Percentiles rank a stretch among this genome's conserved stretches.
Conservation (phyloP, 2,113 vertebrate genomes). For the Pleuronectes platessa region DNA sequence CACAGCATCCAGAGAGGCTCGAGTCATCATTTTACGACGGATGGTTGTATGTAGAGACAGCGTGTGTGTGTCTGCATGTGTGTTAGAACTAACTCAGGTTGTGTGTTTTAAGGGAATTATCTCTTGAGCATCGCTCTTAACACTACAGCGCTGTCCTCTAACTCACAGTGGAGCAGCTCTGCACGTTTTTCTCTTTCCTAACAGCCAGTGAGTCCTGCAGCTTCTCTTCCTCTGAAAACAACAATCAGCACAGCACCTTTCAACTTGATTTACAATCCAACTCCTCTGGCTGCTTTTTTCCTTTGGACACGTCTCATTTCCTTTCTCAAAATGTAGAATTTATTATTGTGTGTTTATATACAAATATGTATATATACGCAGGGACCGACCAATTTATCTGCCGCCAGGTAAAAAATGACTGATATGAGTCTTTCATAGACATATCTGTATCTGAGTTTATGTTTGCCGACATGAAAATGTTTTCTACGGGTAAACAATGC, state of each 20-base stretch:
- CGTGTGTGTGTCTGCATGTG: slow-evolving; percentile 48
- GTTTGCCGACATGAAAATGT: too few species aligned
- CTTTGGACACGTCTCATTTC: not conserved
- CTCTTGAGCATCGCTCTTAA: slow-evolving; percentile 54
- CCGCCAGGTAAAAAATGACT: too few species aligned
- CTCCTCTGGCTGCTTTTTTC: slow-evolving; percentile 59
- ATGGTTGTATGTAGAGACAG: slow-evolving; percentile 96
- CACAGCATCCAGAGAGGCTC: slow-evolving; percentile 90
- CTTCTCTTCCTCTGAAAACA: slow-evolving; percentile 64
- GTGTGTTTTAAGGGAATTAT: slow-evolving; percentile 28
- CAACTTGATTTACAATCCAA: slow-evolving; percentile 36
- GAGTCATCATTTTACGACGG: slow-evolving; percentile 95
- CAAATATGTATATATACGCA: too few species aligned
- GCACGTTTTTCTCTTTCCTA: slow-evolving; percentile 40
- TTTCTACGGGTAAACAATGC: not conserved
- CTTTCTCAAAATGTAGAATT: not conserved
- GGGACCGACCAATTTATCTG: too few species aligned
- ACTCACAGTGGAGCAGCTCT: slow-evolving; percentile 73
- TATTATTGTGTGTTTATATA: slow-evolving; percentile 11
- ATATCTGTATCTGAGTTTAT: too few species aligned
- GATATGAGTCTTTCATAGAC: too few species aligned
- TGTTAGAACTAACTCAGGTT: slow-evolving; percentile 80
- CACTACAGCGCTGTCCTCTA: slow-evolving; percentile 67
- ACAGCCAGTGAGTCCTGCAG: slow-evolving; percentile 38
- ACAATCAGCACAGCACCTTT: slow-evolving; percentile 66